Conservation (phyloP, 2,888 invertebrate species). For the Tachystola acroxantha region DNA sequence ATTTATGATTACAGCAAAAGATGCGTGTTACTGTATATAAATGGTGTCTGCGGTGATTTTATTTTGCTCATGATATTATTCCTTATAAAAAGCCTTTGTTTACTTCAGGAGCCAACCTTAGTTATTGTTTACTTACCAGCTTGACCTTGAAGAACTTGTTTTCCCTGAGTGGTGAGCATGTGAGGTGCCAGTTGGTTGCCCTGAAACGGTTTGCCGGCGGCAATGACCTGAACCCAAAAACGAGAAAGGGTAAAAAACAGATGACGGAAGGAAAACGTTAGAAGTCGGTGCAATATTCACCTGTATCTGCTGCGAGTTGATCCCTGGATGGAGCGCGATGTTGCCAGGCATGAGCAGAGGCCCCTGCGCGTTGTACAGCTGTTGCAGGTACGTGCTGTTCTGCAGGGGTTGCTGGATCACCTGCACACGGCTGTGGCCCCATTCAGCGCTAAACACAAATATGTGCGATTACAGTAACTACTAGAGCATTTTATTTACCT, state of each 20-base stretch:
- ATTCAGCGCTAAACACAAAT: constrained; percentile 81
- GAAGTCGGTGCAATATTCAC: constrained; percentile 50
- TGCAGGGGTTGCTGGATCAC: constrained; percentile 89
- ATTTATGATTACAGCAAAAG: too few relatives aligned
- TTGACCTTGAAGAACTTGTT: constrained; percentile 84
- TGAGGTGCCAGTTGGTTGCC: constrained; percentile 87
- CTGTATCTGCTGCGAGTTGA: constrained; percentile 88
- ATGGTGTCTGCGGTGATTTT: too few relatives aligned
- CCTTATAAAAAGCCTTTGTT: too few relatives aligned
- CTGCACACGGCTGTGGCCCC: constrained; percentile 87
- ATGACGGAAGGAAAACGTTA: too few relatives aligned
- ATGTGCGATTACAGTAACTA: constrained; percentile 4
- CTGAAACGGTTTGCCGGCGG: constrained; percentile 90
- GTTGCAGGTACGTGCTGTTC: constrained; percentile 87
- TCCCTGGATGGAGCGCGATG: constrained; percentile 84
- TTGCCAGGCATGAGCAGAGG: constrained; percentile 89
- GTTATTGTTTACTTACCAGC: constrained; percentile 78
- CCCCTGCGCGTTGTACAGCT: constrained; percentile 88
- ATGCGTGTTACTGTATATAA: background rate
- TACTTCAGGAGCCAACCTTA: too few relatives aligned
- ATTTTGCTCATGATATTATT: too few relatives aligned
- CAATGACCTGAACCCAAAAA: constrained; percentile 82
- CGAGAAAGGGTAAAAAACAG: background rate
- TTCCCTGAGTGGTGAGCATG: constrained; percentile 88
- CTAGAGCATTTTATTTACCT: too few relatives aligned